Conservation (phyloP, 2,888 invertebrate species). For the Rhorus exstirpatorius region DNA sequence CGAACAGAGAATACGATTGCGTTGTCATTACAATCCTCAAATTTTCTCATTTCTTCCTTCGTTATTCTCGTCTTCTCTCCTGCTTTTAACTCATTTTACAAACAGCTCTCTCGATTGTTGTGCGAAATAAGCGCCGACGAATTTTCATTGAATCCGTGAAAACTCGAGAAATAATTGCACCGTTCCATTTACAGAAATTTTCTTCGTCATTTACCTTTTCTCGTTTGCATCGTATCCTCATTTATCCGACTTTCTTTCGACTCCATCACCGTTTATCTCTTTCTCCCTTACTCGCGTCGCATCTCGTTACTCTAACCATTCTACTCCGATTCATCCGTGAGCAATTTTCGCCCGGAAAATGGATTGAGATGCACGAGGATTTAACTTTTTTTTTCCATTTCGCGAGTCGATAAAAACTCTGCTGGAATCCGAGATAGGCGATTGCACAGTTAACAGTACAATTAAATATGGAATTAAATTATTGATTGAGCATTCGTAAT, state of each 20-base stretch:
- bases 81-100: constrained; percentile 6
- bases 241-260: constrained; percentile 13
- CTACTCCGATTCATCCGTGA: constrained; percentile 19
- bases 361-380: constrained; percentile 1
- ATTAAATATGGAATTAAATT: too few relatives aligned
- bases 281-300: not conserved
- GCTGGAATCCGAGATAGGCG: too few relatives aligned
- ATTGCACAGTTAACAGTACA: too few relatives aligned
- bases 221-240: constrained; percentile 58
- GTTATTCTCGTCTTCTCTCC: constrained; percentile 1
- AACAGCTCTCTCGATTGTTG: not conserved
- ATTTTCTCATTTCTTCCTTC: not conserved
- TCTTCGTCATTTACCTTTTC: constrained; percentile 57
- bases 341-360: constrained; percentile 39
- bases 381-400: too few relatives aligned
- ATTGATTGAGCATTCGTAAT: too few relatives aligned
- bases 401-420: too few relatives aligned
- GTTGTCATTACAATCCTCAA: not conserved
- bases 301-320: not conserved
- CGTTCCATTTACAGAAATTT: constrained; percentile 45
- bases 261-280: not conserved
- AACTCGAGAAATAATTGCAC: constrained; percentile 58
- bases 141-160: constrained; percentile 24
- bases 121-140: constrained; percentile 32
- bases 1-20: too few relatives aligned